Conservation (phyloP, 2,113 vertebrate species). For the Henicopernis longicauda region DNA sequence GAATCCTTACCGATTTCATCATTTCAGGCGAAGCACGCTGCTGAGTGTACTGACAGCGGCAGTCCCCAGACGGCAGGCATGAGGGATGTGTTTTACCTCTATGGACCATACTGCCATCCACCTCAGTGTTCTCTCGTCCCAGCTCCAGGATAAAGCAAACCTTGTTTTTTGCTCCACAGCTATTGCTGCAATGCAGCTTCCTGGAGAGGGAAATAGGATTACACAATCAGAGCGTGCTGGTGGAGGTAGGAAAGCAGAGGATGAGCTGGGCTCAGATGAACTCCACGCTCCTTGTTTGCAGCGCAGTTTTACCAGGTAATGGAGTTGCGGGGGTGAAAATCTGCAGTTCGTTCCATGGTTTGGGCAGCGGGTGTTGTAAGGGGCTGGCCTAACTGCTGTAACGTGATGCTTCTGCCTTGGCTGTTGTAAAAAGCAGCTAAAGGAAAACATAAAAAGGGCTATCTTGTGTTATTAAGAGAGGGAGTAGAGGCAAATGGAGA, state of each 20-base stretch:
- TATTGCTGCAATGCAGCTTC: constrained; percentile 56
- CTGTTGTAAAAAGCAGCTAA: background rate
- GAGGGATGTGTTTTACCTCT: background rate
- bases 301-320: background rate
- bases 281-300: background rate
- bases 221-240: background rate
- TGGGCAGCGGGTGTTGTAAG: background rate
- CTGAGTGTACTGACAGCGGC: fast-evolving
- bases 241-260: constrained; percentile 11
- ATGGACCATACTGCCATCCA: background rate
- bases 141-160: background rate
- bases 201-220: constrained; percentile 3
- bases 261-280: background rate
- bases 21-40: fast-evolving
- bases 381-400: background rate
- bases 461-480: background rate
- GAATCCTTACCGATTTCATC: background rate
- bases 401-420: background rate
- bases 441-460: background rate
- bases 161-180: background rate
- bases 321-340: background rate
- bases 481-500: background rate
- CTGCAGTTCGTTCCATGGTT: background rate
- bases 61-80: background rate
- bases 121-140: background rate